Percentiles rank a stretch among this genome's conserved stretches.
Conservation (phyloP, 1,140 invertebrate genomes). For the Pachyrhynchus sulphureomaculatus region DNA sequence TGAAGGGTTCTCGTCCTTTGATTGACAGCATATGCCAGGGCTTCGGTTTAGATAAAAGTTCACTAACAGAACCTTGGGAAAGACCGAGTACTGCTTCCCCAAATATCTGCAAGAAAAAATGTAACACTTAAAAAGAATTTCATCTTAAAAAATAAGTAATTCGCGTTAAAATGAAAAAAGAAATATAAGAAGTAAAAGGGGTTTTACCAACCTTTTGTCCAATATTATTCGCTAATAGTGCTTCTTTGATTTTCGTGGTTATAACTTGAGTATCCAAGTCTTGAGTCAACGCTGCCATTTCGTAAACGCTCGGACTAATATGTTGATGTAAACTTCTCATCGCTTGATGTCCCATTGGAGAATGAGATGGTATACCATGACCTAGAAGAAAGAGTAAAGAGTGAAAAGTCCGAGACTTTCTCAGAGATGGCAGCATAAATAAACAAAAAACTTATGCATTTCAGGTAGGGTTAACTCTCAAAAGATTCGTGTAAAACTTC, state of each 20-base stretch:
- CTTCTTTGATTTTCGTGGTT: constrained; percentile 96
- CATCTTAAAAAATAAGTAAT: no score
- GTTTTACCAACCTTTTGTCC: constrained; percentile 83
- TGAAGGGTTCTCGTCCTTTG: constrained; percentile 96
- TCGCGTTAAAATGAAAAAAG: no score
- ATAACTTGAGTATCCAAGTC: constrained; percentile 96
- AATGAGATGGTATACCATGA: constrained; percentile 55
- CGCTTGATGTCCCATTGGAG: constrained; percentile 62
- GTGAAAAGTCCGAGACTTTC: no score
- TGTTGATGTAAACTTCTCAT: constrained; percentile 75
- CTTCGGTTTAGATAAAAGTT: constrained; percentile 95
- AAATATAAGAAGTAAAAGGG: no score
- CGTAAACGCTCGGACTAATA: constrained; percentile 86
- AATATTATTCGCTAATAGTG: constrained; percentile 93
- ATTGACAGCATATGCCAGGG: constrained; percentile 99
- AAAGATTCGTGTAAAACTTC: no score
- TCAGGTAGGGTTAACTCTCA: no score
- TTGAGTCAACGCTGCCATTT: constrained; percentile 94
- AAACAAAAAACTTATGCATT: no score
- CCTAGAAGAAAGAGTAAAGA: neutral
- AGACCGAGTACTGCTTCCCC: constrained; percentile 94
- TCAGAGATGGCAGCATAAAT: no score
- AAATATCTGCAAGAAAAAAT: constrained; percentile 69
- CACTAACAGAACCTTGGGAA: constrained; percentile 96
- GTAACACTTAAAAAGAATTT: neutral